Evolutionary conservation across 2,888 invertebrate species (phyloP), one percentile per base, ranked within the genome.

Genomic region (Polydrusus tereticollis): DNA sequence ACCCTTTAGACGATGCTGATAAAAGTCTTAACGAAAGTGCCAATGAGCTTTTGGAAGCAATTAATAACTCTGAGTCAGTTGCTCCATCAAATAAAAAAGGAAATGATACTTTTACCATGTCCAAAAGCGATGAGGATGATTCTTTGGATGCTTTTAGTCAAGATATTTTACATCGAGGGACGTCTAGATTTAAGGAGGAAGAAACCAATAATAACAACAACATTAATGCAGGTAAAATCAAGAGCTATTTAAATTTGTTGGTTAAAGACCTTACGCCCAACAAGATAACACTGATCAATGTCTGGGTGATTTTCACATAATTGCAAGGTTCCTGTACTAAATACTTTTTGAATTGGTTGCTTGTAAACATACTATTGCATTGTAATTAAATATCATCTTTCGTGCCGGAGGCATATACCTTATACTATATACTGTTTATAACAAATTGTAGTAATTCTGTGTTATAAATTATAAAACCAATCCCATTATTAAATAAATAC

Each of bases 11-110:
- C 20, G 38, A 70, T 10, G 69, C 70, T n/a, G 66, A 71, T 21
- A 75, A 74, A 63, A 69, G 67, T 23, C 50, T 76, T 7, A 74
- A 67, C 45, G 72, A 75, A 12, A 77, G 73, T 63, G 74, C 66
- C n/a, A 74, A 64, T 52, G 74, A 74, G 23, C 74, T 74, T 7
- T 12, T 70, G 20, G 70, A 67, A 36, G 74, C 74, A 6, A 74
- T 74, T 12, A 67, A 68, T 16, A 66, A 71, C 23, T 71, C 74
- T 1, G 71, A 74, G 18, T 58, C 68, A 16, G 23, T 68, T 20
- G 72, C 68, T 6, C 68, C 72, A 14, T 62, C 72, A 41, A 50
- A 52, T 52, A 64, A 38, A 16, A 69, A 57, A 10, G 18, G 12
- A 16, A 41, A 50, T n/a, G 7, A 36, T 0, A 23, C 18, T 10